Conservation (phyloP, 2,797 vertebrate genomes). For the Poeciliopsis presidionis region DNA sequence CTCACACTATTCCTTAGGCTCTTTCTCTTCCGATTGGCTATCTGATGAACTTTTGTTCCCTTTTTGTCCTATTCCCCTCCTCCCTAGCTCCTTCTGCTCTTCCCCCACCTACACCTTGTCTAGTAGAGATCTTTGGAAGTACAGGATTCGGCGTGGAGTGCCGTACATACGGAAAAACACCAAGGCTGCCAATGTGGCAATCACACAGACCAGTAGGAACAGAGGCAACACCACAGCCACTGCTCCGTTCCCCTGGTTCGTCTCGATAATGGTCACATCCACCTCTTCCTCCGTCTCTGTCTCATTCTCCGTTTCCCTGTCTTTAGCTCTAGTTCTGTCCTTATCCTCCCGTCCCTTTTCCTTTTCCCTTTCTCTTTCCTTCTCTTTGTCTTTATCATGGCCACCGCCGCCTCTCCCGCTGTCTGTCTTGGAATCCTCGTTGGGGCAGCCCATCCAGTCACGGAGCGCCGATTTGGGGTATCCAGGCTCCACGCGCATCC, state of each 20-base stretch:
- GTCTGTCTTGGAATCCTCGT: conserved; percentile 82
- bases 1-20: conserved; percentile 52
- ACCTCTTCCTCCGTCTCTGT: conserved; percentile 60
- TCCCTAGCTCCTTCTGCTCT: conserved; percentile 9
- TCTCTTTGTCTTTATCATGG: conserved; percentile 71
- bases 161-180: conserved; percentile 89
- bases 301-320: conserved; percentile 33
- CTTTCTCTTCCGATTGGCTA: conserved; percentile 29
- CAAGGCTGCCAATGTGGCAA: conserved; percentile 84
- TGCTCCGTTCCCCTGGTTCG: conserved; percentile 24
- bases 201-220: conserved; percentile 86
- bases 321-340: conserved; percentile 49
- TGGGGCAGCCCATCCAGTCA: conserved; percentile 90
- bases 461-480: conserved; percentile 89
- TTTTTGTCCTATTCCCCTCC: conserved; percentile 31
- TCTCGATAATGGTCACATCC: conserved; percentile 79
- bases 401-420: conserved; percentile 68
- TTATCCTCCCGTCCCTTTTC: conserved; percentile 51
- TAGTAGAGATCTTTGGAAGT: conserved; percentile 87
- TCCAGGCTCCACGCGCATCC: conserved; percentile 88
- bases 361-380: conserved; percentile 51
- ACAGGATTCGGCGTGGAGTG: conserved; percentile 89
- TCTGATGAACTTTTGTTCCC: conserved; percentile 44
- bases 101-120: conserved; percentile 81
- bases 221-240: conserved; percentile 85